Evolutionary conservation across 2,113 vertebrate species (phyloP).

Genomic region (Poeciliopsis turrubarensis): DNA sequence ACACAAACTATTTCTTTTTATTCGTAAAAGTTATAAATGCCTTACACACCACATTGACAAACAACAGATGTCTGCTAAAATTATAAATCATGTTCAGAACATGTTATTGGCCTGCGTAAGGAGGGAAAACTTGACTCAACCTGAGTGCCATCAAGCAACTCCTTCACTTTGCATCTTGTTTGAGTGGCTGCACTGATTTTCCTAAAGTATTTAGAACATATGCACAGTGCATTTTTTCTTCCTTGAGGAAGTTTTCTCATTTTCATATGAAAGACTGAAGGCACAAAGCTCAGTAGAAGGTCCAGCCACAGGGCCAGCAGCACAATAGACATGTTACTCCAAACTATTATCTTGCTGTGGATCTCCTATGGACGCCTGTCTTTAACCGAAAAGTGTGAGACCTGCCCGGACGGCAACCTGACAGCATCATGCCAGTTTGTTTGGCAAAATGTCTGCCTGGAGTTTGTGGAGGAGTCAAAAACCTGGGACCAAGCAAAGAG

Average conservation of each 20-base stretch:
- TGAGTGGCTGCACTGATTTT: conserved; percentile 78
- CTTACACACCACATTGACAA: neutral
- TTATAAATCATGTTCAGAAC: neutral
- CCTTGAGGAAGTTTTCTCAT: conserved; percentile 63
- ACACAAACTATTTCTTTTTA: neutral
- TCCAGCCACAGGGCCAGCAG: conserved; percentile 20
- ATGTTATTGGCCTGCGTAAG: neutral
- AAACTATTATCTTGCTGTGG: conserved; percentile 56
- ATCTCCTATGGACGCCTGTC: conserved; percentile 55
- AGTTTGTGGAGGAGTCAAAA: conserved; percentile 58
- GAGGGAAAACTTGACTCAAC: conserved; percentile 17
- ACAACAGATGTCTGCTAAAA: neutral
- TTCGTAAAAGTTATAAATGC: no score
- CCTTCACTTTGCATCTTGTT: conserved; percentile 79
- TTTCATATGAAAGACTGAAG: conserved; percentile 66
- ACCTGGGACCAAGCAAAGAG: conserved; percentile 67
- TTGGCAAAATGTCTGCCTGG: conserved; percentile 58
- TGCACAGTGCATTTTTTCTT: conserved; percentile 62
- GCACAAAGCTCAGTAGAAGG: conserved; percentile 36
- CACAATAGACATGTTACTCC: conserved; percentile 50
- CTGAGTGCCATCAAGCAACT: conserved; percentile 36
- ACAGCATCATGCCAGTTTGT: conserved; percentile 19
- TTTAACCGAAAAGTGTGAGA: conserved; percentile 11
- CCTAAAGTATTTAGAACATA: conserved; percentile 76
- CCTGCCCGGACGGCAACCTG: neutral